Base-by-base conservation (phyloP, 2,113 vertebrate genomes). In the Fulica atra region DNA sequence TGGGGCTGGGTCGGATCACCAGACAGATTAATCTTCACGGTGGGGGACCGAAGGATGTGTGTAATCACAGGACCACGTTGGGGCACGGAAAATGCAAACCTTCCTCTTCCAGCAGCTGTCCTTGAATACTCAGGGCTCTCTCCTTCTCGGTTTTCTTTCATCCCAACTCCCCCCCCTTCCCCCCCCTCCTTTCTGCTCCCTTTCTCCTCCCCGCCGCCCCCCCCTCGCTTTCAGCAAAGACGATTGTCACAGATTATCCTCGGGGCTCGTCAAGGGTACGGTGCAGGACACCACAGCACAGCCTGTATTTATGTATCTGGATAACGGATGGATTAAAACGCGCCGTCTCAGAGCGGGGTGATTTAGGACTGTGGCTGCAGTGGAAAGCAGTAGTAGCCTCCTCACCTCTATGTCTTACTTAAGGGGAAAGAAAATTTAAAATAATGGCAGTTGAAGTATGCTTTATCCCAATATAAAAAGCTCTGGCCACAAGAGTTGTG, bases 191-290 rank as follows among this genome's bases (percentile, higher is more conserved):
- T 54, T 60, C 21, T 60, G 79, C 21, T 87, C 48, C 81, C 86
- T 94, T 91, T 93, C 84, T 86, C 90, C 72, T 81, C 72, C 57
- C 36, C 72, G 53, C 36, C 0, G 7, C 13, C 68, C 76, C 60
- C 88, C 82, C 65, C 66, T 74, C 3, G 16, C 73, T 89, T 54
- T 74, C 78, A 70, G 88, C 81, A 89, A 94, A 94, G 93, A 9
- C 54, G 70, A 94, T 88, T 94, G 90, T 89, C 56, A 24, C 26
- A 86, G 91, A 79, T 95, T 69, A 93, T 92, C 83, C 85, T 46
- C 4, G 3, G 56, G 71, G 78, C 78, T 93, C 23, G 3, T 17
- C 71, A 26, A 42, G 95, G 95, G 76, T 40, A 19, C 0, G 1
- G 79, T 13, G 66, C 70, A 46, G 86, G 59, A 66, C 46, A 46